Evolutionary conservation across 2,113 vertebrate species (phyloP), one percentile per base, ranked within the genome.

Genomic region (Phrynosoma blainvillii): DNA sequence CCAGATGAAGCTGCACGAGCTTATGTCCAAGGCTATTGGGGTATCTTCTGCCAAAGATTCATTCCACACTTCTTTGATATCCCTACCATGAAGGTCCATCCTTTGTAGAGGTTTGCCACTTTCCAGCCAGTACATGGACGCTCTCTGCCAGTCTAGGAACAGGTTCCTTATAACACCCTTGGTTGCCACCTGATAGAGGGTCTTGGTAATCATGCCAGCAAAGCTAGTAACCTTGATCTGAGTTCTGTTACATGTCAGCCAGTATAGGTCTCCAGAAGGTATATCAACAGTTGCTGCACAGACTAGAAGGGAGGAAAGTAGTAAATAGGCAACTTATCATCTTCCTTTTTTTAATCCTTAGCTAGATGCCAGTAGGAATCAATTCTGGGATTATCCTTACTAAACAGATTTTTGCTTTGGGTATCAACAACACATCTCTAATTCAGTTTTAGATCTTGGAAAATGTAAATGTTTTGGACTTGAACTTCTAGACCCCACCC

Each of bases 1-100:
- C 98, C 98, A 99, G 62, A 98, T 93, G 59, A 99, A 90, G 59
- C 95, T 97, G 18, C 94, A 95, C 0, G 97, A 97, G 83, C 94
- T 93, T 7, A 95, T 91, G 86, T 99, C 98, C 78, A 98, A 96
- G 75, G 92, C 94, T 0, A 97, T 56, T 7, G 89, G 92, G 2
- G 93, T 92, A 6, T 93, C 82, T 1, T 94, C 90, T 12, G 90
- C 92, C 93, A 94, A 97, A 0, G 93, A 93, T 47, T 97, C 92
- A 0, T 95, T 97, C 94, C 97, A 96, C 36, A 97, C 89, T 52
- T 96, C 93, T 79, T 86, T 85, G 0, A 94, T 89, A 12, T 89
- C 89, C 32, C 96, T 96, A 83, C 97, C 98, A 0, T 86, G 89
- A 40, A 97, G 93, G 74, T 95, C 96, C 95, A 98, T 97, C 16